Conservation (phyloP, 2,113 vertebrate genomes). For the Kobus ellipsiprymnus region DNA sequence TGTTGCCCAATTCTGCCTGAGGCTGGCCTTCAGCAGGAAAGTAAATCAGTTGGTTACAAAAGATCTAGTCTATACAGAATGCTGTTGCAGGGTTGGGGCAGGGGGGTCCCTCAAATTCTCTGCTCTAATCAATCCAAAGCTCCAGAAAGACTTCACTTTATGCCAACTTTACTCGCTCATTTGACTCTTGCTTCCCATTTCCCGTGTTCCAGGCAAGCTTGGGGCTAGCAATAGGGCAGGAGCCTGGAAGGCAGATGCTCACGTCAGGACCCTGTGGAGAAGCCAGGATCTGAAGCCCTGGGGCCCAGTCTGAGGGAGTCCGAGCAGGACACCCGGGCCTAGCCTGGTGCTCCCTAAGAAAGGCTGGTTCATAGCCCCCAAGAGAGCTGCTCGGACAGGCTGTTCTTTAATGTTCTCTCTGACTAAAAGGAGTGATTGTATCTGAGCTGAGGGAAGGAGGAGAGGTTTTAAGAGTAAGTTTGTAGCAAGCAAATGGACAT, state of each 20-base stretch:
- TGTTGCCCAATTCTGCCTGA: conserved; percentile 47
- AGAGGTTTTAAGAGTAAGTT: not conserved
- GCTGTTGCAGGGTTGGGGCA: accelerated
- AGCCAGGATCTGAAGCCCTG: not conserved
- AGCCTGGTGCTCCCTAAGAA: not conserved
- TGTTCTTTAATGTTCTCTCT: not conserved
- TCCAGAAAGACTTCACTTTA: not conserved
- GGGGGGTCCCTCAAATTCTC: not conserved
- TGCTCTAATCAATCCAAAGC: conserved; percentile 28
- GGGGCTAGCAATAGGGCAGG: not conserved
- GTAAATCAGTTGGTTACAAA: conserved; percentile 43
- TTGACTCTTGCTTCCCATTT: not conserved
- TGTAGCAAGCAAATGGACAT: not conserved
- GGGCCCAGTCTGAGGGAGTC: not conserved
- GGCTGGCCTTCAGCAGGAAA: conserved; percentile 50
- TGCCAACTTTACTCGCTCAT: not conserved
- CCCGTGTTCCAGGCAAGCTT: not conserved
- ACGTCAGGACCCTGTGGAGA: not conserved
- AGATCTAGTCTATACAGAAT: not conserved
- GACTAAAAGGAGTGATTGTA: not conserved
- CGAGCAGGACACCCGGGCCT: not conserved
- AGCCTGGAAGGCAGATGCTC: not conserved
- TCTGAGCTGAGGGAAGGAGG: not conserved
- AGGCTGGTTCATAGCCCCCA: not conserved
- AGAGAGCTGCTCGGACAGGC: not conserved